These are phyloP conservation scores for Palythoa heliodiscus DNA, from an alignment of 92 coral and sea anemone genomes.

Conservation along the genomic window DNA sequence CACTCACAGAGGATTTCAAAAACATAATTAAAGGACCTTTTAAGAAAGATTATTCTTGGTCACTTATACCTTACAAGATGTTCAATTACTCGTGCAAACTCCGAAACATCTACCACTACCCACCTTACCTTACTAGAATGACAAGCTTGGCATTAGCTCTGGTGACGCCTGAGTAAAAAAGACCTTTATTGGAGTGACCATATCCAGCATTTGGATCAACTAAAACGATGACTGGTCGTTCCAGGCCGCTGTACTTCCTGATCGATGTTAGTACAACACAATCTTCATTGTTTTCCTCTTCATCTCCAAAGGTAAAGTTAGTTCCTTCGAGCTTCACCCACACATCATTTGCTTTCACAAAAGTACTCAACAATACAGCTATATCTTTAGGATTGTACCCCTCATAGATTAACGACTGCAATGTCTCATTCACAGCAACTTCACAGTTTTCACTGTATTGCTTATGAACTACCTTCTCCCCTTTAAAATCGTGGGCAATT, in stretches of 20 bases:
- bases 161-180: conserved; percentile 32
- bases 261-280: conserved; percentile 36
- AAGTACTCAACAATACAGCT: neutral
- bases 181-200: neutral
- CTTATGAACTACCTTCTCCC: neutral
- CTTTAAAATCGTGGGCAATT: neutral
- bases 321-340: neutral
- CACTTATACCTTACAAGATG: too few relatives aligned
- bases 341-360: neutral
- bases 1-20: too few relatives aligned
- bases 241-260: conserved; percentile 38
- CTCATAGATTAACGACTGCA: neutral
- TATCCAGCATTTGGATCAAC: neutral
- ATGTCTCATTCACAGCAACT: neutral
- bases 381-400: neutral
- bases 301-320: neutral
- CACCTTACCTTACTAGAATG: neutral
- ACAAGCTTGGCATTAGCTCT: conserved; percentile 38
- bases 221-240: conserved; percentile 31
- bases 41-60: too few relatives aligned
- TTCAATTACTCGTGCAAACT: too few relatives aligned
- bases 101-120: neutral
- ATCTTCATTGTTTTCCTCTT: neutral
- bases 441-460: neutral
- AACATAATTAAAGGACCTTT: too few relatives aligned